Percentiles rank a stretch among this genome's conserved stretches.
phyloP scores from a whole-genome alignment of 2,888 invertebrate species.

The Eustalomyia histrio region DNA sequence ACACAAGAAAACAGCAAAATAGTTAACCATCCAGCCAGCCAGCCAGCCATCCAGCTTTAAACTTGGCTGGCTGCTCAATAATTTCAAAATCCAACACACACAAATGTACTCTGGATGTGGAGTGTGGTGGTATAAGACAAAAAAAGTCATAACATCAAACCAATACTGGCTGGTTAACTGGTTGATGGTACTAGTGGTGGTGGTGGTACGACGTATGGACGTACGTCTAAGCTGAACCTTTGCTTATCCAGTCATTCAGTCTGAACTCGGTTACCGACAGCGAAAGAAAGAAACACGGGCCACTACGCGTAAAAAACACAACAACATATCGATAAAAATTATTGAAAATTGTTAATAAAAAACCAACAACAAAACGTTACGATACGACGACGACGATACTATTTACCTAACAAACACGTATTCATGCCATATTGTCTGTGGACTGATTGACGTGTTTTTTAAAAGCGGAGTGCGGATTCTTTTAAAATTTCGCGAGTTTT shows the following conservation, averaged over 20 bases:
- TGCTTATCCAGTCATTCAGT: constrained; percentile 80
- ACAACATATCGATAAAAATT: constrained; percentile 25
- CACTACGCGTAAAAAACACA: constrained; percentile 59
- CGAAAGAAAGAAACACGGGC: constrained; percentile 72
- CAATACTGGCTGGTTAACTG: constrained; percentile 40
- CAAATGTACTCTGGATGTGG: background rate
- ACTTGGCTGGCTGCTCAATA: constrained; percentile 32
- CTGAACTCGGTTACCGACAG: constrained; percentile 79
- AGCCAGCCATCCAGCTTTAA: constrained; percentile 35
- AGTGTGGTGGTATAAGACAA: constrained; percentile 53
- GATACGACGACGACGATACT: constrained; percentile 71
- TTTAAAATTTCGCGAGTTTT: background rate
- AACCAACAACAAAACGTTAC: constrained; percentile 44
- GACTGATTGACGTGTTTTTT: constrained; percentile 45
- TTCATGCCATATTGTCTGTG: constrained; percentile 69
- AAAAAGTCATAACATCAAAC: constrained; percentile 60
- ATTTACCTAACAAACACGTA: constrained; percentile 29
- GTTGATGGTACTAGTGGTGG: constrained; percentile 20
- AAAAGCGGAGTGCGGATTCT: constrained; percentile 5
- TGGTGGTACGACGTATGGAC: constrained; percentile 68
- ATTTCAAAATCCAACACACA: background rate
- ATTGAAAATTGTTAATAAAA: constrained; percentile 6
- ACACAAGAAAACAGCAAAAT: constrained; percentile 21
- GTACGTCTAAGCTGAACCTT: constrained; percentile 78
- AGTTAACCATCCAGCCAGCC: constrained; percentile 31